Evolutionary conservation across 1,140 invertebrate species (phyloP), one percentile per base, ranked within the genome.

Genomic region (Luehdorfia chinensis): DNA sequence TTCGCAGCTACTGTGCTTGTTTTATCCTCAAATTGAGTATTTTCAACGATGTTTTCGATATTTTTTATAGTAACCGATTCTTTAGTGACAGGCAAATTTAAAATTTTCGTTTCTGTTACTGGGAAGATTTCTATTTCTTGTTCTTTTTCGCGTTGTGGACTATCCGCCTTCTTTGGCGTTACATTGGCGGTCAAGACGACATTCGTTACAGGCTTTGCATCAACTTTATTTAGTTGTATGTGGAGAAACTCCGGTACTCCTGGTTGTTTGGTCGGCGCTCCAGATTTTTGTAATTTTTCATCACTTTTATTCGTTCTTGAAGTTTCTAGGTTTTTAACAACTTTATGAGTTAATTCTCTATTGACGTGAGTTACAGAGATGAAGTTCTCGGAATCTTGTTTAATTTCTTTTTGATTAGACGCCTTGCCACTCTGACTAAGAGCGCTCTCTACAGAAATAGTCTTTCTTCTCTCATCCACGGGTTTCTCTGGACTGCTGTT

Each of bases 221-320:
- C 91, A 25, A 93, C 91, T 59, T 88, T 90, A 50, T 93, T 92
- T 33, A 93, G 63, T 66, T 92, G 91, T 34, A 92, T 91, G 55
- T 92, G 90, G 55, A 93, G 79, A 66, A 93, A 93, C 75, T 93
- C 92, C 1, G 92, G 92, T n/a, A 92, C 87, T 16, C 74, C 67
- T 6, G 71, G 33, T 8, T n/a, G 8, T 45, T 77, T 74, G 5
- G 34, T 50, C 5, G 23, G 52, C 11, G 59, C 69, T n/a, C n/a
- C n/a, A 11, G 66, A 36, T 57, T 80, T 83, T 23, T 75, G 68
- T 47, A 74, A 39, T 58, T 84, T 87, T 47, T 88, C 87, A 33
- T 85, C 80, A 48, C 62, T 76, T 57, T 86, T 87, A 25, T 65
- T 64, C 6, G 61, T 58, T 69, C 80, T 87, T 15, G 65, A 33